phyloP scores from a whole-genome alignment of 2,797 vertebrate genomes.

The Steatocranus sp. region DNA sequence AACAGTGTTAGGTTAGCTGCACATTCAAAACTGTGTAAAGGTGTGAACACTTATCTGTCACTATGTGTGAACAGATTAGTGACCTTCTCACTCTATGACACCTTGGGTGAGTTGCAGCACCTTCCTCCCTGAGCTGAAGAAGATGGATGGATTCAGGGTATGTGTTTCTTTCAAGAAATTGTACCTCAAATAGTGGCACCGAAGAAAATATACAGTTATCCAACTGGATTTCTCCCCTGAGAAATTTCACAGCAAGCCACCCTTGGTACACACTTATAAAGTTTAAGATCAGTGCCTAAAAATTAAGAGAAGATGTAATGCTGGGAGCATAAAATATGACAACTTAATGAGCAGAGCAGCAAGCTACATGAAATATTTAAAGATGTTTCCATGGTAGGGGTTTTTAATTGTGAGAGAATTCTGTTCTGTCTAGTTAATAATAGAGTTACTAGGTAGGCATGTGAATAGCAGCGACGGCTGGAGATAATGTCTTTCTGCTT shows the following conservation, averaged over 20 bases:
- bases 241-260: background rate
- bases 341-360: constrained; percentile 41
- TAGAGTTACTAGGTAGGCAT: constrained; percentile 42
- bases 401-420: constrained; percentile 51
- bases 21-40: background rate
- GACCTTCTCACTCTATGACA: background rate
- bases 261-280: background rate
- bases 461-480: constrained; percentile 37
- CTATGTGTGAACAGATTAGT: background rate
- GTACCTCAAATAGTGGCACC: background rate
- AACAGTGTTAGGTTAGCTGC: background rate
- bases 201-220: background rate
- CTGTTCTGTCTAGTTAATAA: constrained; percentile 52
- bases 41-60: background rate
- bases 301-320: background rate
- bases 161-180: background rate
- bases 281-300: background rate
- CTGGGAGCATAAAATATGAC: constrained; percentile 18
- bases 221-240: background rate
- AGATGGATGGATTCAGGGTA: background rate
- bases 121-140: background rate
- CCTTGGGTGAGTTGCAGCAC: background rate
- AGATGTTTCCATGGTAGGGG: constrained; percentile 25
- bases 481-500: constrained; percentile 46
- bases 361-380: constrained; percentile 58